These are phyloP conservation scores for Alca torda DNA, from an alignment of 2,797 vertebrate species.

Conservation along the genomic window DNA sequence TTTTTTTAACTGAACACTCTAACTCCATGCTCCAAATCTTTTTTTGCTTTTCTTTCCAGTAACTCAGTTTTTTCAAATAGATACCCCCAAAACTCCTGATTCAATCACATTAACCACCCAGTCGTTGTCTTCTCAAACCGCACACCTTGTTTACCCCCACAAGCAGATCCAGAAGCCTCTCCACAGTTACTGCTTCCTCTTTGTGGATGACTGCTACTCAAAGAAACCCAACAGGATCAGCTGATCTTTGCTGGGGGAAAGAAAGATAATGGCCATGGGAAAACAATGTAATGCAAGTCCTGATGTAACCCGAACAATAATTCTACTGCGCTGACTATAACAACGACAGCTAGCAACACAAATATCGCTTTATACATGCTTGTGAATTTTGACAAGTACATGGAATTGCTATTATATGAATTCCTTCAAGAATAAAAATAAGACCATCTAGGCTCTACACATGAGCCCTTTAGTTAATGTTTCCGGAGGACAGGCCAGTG, in stretches of 20 bases:
- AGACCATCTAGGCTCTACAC: neutral
- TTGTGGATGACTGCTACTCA: neutral
- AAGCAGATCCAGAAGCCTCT: neutral
- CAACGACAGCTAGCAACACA: neutral
- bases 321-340: neutral
- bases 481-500: neutral
- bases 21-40: neutral
- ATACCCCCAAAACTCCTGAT: neutral
- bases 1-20: neutral
- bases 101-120: neutral
- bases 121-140: neutral
- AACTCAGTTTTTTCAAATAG: neutral
- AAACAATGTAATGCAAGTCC: neutral
- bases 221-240: neutral
- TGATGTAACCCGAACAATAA: neutral
- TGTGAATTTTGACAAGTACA: neutral
- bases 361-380: neutral
- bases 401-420: slow-evolving; percentile 25
- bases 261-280: neutral
- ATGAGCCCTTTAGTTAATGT: neutral
- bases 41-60: neutral
- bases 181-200: neutral
- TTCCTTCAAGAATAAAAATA: neutral
- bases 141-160: neutral
- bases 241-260: neutral